Evolutionary conservation across 2,888 invertebrate species (phyloP).

Genomic region (Hydrotaea cyrtoneurina): DNA sequence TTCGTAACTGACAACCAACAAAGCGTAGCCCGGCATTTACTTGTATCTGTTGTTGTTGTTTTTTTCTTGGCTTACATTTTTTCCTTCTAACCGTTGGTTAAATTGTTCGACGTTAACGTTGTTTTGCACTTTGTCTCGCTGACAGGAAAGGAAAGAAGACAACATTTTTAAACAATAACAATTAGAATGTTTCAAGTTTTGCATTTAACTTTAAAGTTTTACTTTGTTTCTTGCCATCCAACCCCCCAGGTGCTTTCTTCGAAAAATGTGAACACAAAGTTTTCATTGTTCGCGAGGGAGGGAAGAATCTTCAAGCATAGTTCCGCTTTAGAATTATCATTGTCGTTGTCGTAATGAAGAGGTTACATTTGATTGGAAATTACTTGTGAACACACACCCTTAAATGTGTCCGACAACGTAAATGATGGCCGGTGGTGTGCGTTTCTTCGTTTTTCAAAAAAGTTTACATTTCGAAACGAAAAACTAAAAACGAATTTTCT

Average conservation of each 20-base stretch:
- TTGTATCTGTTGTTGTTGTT: slow-evolving; percentile 20
- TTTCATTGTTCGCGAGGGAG: background rate
- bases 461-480: too few relatives aligned
- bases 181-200: background rate
- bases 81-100: background rate
- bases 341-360: background rate
- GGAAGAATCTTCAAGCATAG: slow-evolving; percentile 72
- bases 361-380: background rate
- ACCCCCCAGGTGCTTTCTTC: too few relatives aligned
- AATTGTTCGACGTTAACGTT: background rate
- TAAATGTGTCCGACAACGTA: background rate
- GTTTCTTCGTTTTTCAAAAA: too few relatives aligned
- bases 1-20: slow-evolving; percentile 60
- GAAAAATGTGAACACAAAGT: background rate
- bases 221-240: background rate
- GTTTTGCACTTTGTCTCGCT: background rate
- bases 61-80: background rate
- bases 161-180: background rate
- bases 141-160: background rate
- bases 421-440: too few relatives aligned
- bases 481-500: too few relatives aligned
- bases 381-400: background rate
- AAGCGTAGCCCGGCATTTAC: slow-evolving; percentile 55
- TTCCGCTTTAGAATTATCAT: slow-evolving; percentile 70
- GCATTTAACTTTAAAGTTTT: background rate